Conservation (phyloP, 2,888 invertebrate species). For the Agonopterix arenella region DNA sequence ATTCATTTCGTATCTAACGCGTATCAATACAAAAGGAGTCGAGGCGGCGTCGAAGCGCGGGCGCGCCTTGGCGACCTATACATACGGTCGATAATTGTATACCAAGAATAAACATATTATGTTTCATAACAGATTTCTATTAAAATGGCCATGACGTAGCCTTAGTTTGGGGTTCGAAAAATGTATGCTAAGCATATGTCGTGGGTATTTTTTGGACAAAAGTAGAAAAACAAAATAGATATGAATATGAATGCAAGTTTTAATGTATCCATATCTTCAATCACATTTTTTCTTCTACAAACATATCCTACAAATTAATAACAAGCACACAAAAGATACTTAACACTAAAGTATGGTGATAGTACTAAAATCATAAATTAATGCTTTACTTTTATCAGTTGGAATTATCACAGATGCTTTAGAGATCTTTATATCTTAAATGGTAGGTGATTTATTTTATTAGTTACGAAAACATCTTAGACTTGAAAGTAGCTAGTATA, state of each 20-base stretch:
- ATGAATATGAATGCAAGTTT: slow-evolving; percentile 2
- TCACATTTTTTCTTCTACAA: slow-evolving; percentile 13
- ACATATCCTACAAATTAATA: slow-evolving; percentile 1
- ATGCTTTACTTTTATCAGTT: slow-evolving; percentile 57
- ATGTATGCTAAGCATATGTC: too few species aligned
- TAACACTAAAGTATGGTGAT: slow-evolving; percentile 21
- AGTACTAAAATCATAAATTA: slow-evolving; percentile 65
- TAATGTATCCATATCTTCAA: slow-evolving; percentile 17
- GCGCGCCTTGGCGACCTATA: too few species aligned
- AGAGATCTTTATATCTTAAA: slow-evolving; percentile 71
- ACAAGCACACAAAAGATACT: neutral
- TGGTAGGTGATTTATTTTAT: slow-evolving; percentile 52
- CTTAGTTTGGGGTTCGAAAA: too few species aligned
- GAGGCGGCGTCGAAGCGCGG: too few species aligned
- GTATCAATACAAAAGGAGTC: too few species aligned
- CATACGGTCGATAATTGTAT: too few species aligned
- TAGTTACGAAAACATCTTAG: slow-evolving; percentile 22
- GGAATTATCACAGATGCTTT: slow-evolving; percentile 73
- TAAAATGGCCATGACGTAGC: too few species aligned
- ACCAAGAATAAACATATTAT: too few species aligned
- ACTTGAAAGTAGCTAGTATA: slow-evolving; percentile 32
- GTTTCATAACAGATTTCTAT: too few species aligned
- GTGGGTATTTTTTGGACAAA: neutral
- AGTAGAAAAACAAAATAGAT: slow-evolving; percentile 8
- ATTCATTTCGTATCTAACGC: too few species aligned